Percentiles rank a stretch among this genome's conserved stretches.
These are phyloP conservation scores for Conus betulinus DNA, from an alignment of 1,140 invertebrate species.

Conservation along the genomic window DNA sequence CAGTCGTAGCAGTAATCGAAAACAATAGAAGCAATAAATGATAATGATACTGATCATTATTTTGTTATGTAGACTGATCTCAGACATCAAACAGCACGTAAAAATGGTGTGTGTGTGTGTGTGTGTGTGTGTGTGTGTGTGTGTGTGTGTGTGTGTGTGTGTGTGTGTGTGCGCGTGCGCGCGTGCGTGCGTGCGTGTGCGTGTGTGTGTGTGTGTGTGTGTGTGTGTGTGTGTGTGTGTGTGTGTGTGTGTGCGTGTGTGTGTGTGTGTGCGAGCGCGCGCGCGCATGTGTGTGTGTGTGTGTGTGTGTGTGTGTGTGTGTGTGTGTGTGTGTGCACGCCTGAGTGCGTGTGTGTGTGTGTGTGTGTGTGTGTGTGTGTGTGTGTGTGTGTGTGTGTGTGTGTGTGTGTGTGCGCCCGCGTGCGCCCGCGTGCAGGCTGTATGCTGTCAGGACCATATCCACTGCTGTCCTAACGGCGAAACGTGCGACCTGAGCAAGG, in stretches of 20 bases:
- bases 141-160: too few species aligned
- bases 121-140: too few species aligned
- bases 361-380: conserved; percentile 3
- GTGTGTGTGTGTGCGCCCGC: neutral
- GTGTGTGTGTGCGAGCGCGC: too few species aligned
- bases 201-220: neutral
- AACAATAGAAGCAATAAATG: too few species aligned
- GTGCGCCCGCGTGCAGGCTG: conserved; percentile 30
- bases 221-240: neutral
- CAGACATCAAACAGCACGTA: too few species aligned
- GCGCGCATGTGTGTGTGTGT: neutral
- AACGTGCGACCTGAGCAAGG: conserved; percentile 57
- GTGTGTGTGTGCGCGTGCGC: neutral
- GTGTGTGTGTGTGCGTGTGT: neutral
- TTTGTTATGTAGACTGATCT: too few species aligned
- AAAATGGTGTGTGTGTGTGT: too few species aligned
- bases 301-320: neutral
- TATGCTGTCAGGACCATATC: conserved; percentile 55
- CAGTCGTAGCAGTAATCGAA: too few species aligned
- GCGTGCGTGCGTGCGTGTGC: neutral
- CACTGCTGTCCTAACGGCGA: conserved; percentile 63
- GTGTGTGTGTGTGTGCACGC: too few species aligned
- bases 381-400: conserved; percentile 25
- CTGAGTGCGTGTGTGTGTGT: conserved; percentile 1
- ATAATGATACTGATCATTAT: too few species aligned